Evolutionary conservation across 2,797 vertebrate species (phyloP).

Genomic region (Xenentodon cancila): DNA sequence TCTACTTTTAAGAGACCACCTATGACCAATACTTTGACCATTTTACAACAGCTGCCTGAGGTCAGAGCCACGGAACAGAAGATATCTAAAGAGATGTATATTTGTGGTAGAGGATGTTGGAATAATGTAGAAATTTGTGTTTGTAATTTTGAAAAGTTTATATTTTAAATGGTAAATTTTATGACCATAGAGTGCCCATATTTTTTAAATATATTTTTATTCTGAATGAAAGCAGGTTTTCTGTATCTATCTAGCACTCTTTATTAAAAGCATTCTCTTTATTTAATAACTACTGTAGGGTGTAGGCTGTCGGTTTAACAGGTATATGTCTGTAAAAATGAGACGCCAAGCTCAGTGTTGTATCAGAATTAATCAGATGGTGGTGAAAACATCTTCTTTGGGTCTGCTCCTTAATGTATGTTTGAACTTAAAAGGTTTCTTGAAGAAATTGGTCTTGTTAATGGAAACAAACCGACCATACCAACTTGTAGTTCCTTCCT

Average conservation of each 20-base stretch:
- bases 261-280: constrained; percentile 31
- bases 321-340: constrained; percentile 30
- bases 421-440: not conserved
- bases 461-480: not conserved
- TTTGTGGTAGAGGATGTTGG: constrained; percentile 1
- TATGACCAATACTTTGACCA: too few species aligned
- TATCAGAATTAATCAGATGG: not conserved
- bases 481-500: not conserved
- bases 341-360: constrained; percentile 11
- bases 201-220: constrained; percentile 24
- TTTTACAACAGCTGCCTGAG: not conserved
- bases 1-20: not conserved
- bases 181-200: constrained; percentile 19
- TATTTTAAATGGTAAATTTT: constrained; percentile 39
- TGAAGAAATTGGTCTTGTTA: constrained; percentile 1
- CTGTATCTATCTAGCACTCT: constrained; percentile 30
- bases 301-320: constrained; percentile 15
- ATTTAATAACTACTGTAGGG: constrained; percentile 13
- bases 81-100: constrained; percentile 1
- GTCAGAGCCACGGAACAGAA: constrained; percentile 2
- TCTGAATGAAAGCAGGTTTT: constrained; percentile 34
- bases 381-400: not conserved
- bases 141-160: constrained; percentile 30
- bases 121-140: not conserved
- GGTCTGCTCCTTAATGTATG: constrained; percentile 6